Evolutionary conservation across 1,140 invertebrate species (phyloP), one percentile per base, ranked within the genome.

Genomic region (Temnothorax curvispinosus): DNA sequence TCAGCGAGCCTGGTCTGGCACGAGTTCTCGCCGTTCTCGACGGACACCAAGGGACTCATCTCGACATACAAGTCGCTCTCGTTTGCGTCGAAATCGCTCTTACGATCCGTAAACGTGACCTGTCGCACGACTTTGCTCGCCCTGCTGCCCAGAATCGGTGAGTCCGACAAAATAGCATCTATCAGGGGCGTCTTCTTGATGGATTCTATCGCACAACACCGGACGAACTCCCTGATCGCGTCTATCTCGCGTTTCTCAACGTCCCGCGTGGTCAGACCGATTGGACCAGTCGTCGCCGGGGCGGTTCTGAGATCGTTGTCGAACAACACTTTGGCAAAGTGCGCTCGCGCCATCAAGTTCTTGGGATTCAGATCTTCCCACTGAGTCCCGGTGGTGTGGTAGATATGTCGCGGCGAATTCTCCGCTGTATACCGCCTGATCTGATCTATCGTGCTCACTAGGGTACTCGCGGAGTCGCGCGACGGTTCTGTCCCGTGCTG

Each of bases 371-470:
- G 93, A 52, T 96, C 95, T 89, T 96, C 95, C 95, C 96, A 96
- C 58, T 95, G 92, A 82, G 95, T 94, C 64, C 96, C 95, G 44
- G 96, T 94, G 85, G 96, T 93, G 76, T 96, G 96, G 91, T 96
- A 96, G 71, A 96, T 93, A 88, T 96, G 96, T 82, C 96, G 94
- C 13, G 96, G 96, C 1, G 96, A 96, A 92, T 96, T 96, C 27
- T 96, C 96, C 3, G 95, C 94, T 3, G 96, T 95, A 18, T 95
- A 96, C 87, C 96, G 96, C 89, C 96, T 95, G n/a, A 97, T 97
- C 93, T 97, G 96, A 89, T 97, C 96, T 80, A 97, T 97, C 2
- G 96, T 97, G 5, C 96, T 96, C 3, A 97, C 96, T 9, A 97
- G 92, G 9, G 96, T 96, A 89, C 96, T 96, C 75, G 96, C 96